Percentiles rank a stretch among this genome's conserved stretches.
Evolutionary conservation across 1,140 invertebrate genomes (phyloP).

Genomic region (Scaptomyza hsui): DNA sequence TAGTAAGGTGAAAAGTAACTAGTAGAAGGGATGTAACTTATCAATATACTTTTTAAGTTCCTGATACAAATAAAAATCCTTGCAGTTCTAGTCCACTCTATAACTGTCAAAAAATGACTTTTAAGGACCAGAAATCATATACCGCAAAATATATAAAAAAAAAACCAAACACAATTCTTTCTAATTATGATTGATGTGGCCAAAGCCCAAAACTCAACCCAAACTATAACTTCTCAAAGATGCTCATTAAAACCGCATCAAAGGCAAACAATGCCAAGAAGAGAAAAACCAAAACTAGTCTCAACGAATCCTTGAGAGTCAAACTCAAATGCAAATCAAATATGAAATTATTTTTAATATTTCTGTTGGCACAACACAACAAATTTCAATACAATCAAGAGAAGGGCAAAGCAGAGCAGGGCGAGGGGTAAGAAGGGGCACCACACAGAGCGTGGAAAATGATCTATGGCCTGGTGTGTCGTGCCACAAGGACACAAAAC

Average conservation of each 20-base stretch:
- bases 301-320: slow-evolving; percentile 14
- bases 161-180: slow-evolving; percentile 58
- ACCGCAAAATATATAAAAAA: neutral
- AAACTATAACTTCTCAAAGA: slow-evolving; percentile 31
- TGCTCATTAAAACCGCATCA: slow-evolving; percentile 80
- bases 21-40: too few species aligned
- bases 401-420: slow-evolving; percentile 5
- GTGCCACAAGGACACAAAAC: slow-evolving; percentile 15
- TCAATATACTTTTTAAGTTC: too few species aligned
- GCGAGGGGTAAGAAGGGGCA: neutral
- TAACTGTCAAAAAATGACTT: slow-evolving; percentile 41
- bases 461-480: slow-evolving; percentile 71
- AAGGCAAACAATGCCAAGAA: slow-evolving; percentile 47
- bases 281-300: neutral
- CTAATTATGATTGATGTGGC: slow-evolving; percentile 80
- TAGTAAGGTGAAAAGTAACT: too few species aligned
- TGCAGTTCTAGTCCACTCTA: neutral
- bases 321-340: slow-evolving; percentile 72
- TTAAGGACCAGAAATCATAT: slow-evolving; percentile 15
- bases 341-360: slow-evolving; percentile 80
- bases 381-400: slow-evolving; percentile 76
- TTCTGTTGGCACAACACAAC: slow-evolving; percentile 83
- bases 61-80: neutral
- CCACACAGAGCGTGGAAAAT: slow-evolving; percentile 73
- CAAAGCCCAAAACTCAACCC: slow-evolving; percentile 12